Evolutionary conservation across 2,113 vertebrate genomes (phyloP).

Genomic region (Tautogolabrus adspersus): DNA sequence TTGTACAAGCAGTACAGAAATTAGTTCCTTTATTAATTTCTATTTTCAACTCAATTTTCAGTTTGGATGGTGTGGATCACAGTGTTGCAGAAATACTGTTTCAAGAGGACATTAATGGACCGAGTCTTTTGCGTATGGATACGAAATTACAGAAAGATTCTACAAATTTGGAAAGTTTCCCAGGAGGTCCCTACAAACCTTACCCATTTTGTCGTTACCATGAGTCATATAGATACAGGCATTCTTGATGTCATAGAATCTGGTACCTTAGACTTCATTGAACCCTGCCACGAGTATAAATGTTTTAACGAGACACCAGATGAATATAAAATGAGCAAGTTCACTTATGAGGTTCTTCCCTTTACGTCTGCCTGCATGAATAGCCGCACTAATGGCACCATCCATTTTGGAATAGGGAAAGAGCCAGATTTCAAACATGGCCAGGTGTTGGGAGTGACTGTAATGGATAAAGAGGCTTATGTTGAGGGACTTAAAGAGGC

Average conservation of each 20-base stretch:
- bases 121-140: slow-evolving; percentile 61
- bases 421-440: slow-evolving; percentile 75
- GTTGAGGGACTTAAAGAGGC: slow-evolving; percentile 20
- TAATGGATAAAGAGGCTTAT: slow-evolving; percentile 68
- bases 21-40: no score
- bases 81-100: slow-evolving; percentile 58
- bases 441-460: slow-evolving; percentile 83
- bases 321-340: slow-evolving; percentile 65
- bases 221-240: slow-evolving; percentile 66
- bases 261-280: slow-evolving; percentile 67
- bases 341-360: slow-evolving; percentile 66
- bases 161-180: neutral
- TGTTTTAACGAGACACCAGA: slow-evolving; percentile 54
- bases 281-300: slow-evolving; percentile 83
- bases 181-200: slow-evolving; percentile 59
- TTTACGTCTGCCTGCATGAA: slow-evolving; percentile 83
- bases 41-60: no score
- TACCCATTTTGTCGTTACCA: slow-evolving; percentile 75
- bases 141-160: slow-evolving; percentile 45
- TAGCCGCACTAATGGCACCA: slow-evolving; percentile 80
- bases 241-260: slow-evolving; percentile 75
- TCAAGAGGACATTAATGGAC: slow-evolving; percentile 62
- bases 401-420: slow-evolving; percentile 82
- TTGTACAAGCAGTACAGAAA: neutral
- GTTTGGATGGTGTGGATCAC: slow-evolving; percentile 52